Conservation (phyloP, 2,113 vertebrate species). For the Psilopsiagon aymara region DNA sequence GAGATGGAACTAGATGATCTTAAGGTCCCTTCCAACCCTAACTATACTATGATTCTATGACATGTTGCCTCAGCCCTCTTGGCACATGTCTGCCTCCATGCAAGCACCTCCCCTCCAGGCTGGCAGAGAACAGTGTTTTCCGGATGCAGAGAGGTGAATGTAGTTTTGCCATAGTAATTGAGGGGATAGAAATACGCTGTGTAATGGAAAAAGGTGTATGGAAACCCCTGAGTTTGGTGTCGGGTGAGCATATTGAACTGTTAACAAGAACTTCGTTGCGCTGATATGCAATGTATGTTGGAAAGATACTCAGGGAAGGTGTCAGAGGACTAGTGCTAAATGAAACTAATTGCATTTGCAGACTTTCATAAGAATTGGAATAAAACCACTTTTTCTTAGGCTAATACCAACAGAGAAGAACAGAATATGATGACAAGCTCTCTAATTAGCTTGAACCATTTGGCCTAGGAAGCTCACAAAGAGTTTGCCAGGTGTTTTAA, state of each 20-base stretch:
- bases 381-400: background rate
- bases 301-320: background rate
- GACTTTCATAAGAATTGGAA: background rate
- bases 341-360: background rate
- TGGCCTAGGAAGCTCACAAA: background rate
- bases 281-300: background rate
- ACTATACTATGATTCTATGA: too few species aligned
- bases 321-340: background rate
- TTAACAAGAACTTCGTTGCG: background rate
- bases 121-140: background rate
- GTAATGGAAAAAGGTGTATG: background rate
- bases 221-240: background rate
- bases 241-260: background rate
- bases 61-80: fast-evolving
- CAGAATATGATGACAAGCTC: background rate
- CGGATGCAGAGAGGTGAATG: background rate
- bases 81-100: background rate
- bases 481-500: background rate
- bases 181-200: background rate
- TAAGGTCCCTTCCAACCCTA: too few species aligned
- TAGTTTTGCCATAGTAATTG: background rate
- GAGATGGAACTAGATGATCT: too few species aligned
- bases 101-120: background rate
- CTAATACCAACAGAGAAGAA: background rate
- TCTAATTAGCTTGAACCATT: background rate